Base-by-base conservation (phyloP, 2,797 vertebrate species). In the Sebastes trivittatus region DNA sequence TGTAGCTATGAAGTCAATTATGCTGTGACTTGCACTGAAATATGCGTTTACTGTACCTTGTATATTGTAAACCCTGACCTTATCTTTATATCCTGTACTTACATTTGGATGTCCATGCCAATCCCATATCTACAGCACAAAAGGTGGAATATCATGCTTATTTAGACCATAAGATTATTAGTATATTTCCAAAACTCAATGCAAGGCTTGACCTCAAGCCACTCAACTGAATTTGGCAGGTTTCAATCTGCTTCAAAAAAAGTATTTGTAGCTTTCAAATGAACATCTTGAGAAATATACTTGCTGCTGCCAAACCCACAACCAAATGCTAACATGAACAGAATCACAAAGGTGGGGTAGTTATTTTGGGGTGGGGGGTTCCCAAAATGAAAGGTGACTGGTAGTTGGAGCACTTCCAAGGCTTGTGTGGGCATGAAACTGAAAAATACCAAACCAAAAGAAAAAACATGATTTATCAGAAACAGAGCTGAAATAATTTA, bases 21-120 rank as follows among this genome's bases (percentile, higher is more conserved):
- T 90, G 91, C 89, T 90, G 89, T 92, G 88, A 94, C 89, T 92
- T 94, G 92, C 92, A 95, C 94, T 94, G 86, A 92, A 92, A 83
- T 81, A 84, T 89, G 84, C 49, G 80, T 92, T 93, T 83, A 91
- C 88, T 84, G 49, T 88, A 87, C 79, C 66, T 90, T 81, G 72
- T 85, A 78, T 83, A 80, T 78, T 71, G 77, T 84, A 77, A 89
- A 88, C 67, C 75, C 77, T 74, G 22, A 91, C 77, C 80, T 70
- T 81, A 86, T 83, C 80, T 86, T 81, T 73, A 64, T 75, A 81
- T 81, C 69, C 23, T 82, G 55, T 66, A 83, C 38, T 38, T 62
- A 67, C 29, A 76, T 63, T 54, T 76, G 20, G 56, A 80, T 49
- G n/a, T 76, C n/a, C 55, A 74, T 76, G 46, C 75, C 75, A 70